A percentile compares a stretch with the other conserved stretches of the same genome.
These are phyloP conservation scores for Porites australiensis DNA, from an alignment of 64 coral and sea anemone species.

Conservation along the genomic window DNA sequence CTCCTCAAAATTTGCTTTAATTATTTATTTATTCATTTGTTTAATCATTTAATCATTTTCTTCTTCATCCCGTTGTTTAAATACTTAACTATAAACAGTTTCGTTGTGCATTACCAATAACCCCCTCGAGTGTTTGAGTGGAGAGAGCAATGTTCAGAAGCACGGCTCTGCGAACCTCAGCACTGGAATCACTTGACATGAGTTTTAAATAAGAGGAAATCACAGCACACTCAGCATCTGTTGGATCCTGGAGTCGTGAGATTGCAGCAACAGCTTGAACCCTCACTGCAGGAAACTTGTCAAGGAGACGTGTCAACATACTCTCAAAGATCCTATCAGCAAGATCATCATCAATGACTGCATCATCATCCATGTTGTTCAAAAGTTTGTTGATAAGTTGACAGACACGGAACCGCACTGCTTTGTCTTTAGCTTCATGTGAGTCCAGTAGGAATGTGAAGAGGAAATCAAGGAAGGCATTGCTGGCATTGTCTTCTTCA, in stretches of 20 bases:
- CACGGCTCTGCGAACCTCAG: slow-evolving; percentile 85
- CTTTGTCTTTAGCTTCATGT: slow-evolving; percentile 84
- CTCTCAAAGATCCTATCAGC: slow-evolving; percentile 85
- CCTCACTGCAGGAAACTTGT: slow-evolving; percentile 84
- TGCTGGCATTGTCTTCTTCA: slow-evolving; percentile 67
- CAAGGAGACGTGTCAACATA: slow-evolving; percentile 85
- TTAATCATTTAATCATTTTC: too few species aligned
- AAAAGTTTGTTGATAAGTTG: slow-evolving; percentile 92
- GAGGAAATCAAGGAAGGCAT: slow-evolving; percentile 69
- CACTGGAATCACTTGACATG: slow-evolving; percentile 81
- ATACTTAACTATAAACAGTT: too few species aligned
- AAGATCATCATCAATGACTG: slow-evolving; percentile 85
- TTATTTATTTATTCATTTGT: too few species aligned
- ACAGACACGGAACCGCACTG: slow-evolving; percentile 87
- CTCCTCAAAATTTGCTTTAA: too few species aligned
- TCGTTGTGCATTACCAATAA: slow-evolving; percentile 63
- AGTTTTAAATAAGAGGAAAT: slow-evolving; percentile 72
- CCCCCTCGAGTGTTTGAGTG: slow-evolving; percentile 54
- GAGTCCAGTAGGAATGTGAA: slow-evolving; percentile 85
- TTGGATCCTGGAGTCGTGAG: slow-evolving; percentile 88
- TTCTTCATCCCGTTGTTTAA: too few species aligned
- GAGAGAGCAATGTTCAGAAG: slow-evolving; percentile 80
- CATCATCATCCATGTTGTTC: slow-evolving; percentile 86
- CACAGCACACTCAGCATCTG: slow-evolving; percentile 84
- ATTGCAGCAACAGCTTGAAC: slow-evolving; percentile 88